These are phyloP conservation scores for Choreutis nemorana DNA, from an alignment of 2,888 invertebrate species.

Conservation along the genomic window DNA sequence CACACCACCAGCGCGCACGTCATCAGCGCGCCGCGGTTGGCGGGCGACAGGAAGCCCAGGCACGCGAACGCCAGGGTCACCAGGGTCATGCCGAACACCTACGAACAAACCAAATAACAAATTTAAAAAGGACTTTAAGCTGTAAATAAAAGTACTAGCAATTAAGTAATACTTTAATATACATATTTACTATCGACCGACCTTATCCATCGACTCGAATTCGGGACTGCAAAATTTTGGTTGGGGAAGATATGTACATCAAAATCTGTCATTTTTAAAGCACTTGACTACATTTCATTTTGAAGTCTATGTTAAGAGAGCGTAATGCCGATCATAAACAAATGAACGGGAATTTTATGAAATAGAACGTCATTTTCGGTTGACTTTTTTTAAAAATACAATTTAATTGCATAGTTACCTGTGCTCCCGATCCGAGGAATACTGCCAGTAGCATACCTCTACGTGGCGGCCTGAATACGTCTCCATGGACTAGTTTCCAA, in stretches of 20 bases:
- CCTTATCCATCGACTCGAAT: too few relatives aligned
- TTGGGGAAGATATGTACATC: too few relatives aligned
- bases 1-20: slow-evolving; percentile 96
- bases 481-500: slow-evolving; percentile 98
- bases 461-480: slow-evolving; percentile 95
- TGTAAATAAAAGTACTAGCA: background rate
- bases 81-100: slow-evolving; percentile 89
- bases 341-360: too few relatives aligned
- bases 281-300: too few relatives aligned
- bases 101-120: background rate
- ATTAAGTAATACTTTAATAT: background rate
- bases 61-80: slow-evolving; percentile 98
- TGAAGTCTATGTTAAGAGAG: too few relatives aligned
- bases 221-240: too few relatives aligned
- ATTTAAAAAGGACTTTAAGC: background rate
- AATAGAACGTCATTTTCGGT: background rate
- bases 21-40: slow-evolving; percentile 98
- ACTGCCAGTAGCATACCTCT: slow-evolving; percentile 97
- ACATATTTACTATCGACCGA: background rate
- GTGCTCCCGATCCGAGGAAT: slow-evolving; percentile 94
- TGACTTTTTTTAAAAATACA: background rate
- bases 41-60: slow-evolving; percentile 97
- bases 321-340: too few relatives aligned
- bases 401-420: slow-evolving; percentile 65
- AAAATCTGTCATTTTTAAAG: too few relatives aligned